phyloP scores from a whole-genome alignment of 2,113 vertebrate species.

The Penelope pileata region DNA sequence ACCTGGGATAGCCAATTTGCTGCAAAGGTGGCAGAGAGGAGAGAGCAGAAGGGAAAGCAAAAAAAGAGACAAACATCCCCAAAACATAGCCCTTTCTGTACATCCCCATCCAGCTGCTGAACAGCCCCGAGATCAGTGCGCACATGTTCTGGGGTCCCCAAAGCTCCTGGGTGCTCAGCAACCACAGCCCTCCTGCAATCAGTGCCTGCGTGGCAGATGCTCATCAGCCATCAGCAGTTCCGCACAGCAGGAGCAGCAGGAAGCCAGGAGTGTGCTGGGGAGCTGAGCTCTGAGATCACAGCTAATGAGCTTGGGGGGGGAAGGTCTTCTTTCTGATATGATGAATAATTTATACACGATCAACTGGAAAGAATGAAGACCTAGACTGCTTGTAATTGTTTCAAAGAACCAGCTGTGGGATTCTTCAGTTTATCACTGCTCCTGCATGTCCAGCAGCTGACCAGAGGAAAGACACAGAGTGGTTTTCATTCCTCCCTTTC shows the following conservation, averaged over 20 bases:
- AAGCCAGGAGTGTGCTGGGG: background rate
- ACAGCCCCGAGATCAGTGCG: background rate
- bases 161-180: background rate
- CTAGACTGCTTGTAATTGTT: background rate
- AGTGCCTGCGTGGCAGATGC: background rate
- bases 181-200: background rate
- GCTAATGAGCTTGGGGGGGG: background rate
- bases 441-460: background rate
- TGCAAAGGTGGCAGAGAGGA: background rate
- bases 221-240: background rate
- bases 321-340: background rate
- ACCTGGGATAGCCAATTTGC: background rate
- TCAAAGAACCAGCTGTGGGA: background rate
- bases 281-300: background rate
- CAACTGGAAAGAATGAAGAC: background rate
- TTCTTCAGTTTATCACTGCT: background rate
- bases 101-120: background rate
- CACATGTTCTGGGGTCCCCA: fast-evolving
- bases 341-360: background rate
- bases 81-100: background rate
- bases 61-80: background rate
- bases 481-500: background rate
- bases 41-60: background rate
- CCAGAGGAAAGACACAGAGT: background rate
- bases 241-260: background rate